Percentiles rank a stretch among this genome's conserved stretches.
Evolutionary conservation across 2,888 invertebrate species (phyloP).

Genomic region (Melanchra persicariae): DNA sequence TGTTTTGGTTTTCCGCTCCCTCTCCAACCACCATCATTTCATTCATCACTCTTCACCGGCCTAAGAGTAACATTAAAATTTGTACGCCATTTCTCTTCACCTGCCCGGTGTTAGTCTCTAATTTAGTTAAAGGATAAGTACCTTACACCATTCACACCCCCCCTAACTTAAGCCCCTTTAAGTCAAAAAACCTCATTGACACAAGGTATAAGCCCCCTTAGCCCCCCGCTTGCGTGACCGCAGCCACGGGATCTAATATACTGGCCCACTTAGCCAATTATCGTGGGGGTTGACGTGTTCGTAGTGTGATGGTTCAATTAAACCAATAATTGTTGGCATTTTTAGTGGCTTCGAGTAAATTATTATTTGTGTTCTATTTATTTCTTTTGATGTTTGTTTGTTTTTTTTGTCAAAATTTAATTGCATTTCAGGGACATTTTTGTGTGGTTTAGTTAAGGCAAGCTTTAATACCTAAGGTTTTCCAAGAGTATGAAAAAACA

Average conservation of each 20-base stretch:
- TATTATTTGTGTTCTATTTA: slow-evolving; percentile 7
- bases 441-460: not conserved
- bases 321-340: slow-evolving; percentile 74
- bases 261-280: slow-evolving; percentile 85
- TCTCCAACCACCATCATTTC: not conserved
- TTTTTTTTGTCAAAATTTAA: not conserved
- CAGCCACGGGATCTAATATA: slow-evolving; percentile 78
- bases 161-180: slow-evolving; percentile 20
- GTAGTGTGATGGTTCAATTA: slow-evolving; percentile 83
- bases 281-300: slow-evolving; percentile 77
- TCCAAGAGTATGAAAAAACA: too few relatives aligned
- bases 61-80: too few relatives aligned
- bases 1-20: not conserved
- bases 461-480: not conserved
- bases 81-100: slow-evolving; percentile 5
- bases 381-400: not conserved
- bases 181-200: slow-evolving; percentile 62
- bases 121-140: slow-evolving; percentile 26
- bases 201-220: slow-evolving; percentile 31
- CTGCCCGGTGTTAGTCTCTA: slow-evolving; percentile 22
- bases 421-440: not conserved
- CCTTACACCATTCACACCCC: slow-evolving; percentile 21
- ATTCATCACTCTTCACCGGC: not conserved
- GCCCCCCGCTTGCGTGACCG: slow-evolving; percentile 80
- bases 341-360: slow-evolving; percentile 46